Base-by-base conservation (phyloP, 2,888 invertebrate species). In the Iselma pallidipennis region DNA sequence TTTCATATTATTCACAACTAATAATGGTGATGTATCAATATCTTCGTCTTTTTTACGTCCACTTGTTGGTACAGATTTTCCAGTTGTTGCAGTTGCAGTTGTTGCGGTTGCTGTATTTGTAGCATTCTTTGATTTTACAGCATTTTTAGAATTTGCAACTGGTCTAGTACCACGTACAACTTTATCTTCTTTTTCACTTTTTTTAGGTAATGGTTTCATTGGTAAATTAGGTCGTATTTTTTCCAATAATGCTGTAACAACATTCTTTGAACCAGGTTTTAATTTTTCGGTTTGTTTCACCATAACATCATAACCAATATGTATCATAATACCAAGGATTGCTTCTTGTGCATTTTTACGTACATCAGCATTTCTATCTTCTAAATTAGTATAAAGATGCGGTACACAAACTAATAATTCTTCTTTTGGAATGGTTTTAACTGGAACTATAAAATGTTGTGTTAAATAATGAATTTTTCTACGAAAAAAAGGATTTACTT, bases 341-440 rank as follows among this genome's bases (percentile, higher is more conserved):
- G 95, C 93, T 77, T 96, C 96, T 57, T 91, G 90, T 1, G 96
- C 91, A 74, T 91, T 93, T 78, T 95, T 95, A 10, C 97, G 86
- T 4, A 98, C 96, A 69, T 96, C 96, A 0, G 89, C 91, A 76
- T 91, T 94, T 57, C 98, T 87, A 82, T 98, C 97, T 78, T 96
- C 96, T 61, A 97, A 81, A 74, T 94, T 93, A 33, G 88, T 85
- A 81, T 89, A 95, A 56, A 98, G 81, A 69, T 87, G 84, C 0
- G 93, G 91, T 60, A 96, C 82, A 81, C 94, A 92, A 1, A 88
- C 81, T 0, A 87, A 79, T 1, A 98, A 81, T 81, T 97, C 97
- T 67, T 94, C 93, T 74, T 91, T 92, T 0, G 91, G 86, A 71
- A 94, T 87, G 6, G 89, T 86, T 77, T 91, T 92, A 2, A 84